A percentile compares a stretch with the other conserved stretches of the same genome.
phyloP scores from a whole-genome alignment of 2,113 vertebrate species.

The Sebastes fasciatus region DNA sequence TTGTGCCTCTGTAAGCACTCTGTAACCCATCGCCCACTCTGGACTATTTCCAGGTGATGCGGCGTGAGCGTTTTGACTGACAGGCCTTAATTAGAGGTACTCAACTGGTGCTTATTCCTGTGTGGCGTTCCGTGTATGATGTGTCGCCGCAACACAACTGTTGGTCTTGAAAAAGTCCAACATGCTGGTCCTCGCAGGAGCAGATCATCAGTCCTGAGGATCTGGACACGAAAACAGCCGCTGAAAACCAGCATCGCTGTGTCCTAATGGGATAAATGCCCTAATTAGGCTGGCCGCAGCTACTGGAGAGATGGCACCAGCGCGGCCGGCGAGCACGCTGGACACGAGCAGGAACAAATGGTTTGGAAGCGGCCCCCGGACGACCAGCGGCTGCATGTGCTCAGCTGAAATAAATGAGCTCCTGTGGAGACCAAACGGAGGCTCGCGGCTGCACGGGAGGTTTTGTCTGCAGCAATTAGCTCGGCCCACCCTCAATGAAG shows the following conservation, averaged over 20 bases:
- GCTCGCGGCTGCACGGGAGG: conserved; percentile 41
- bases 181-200: conserved; percentile 7
- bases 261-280: conserved; percentile 61
- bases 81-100: conserved; percentile 70
- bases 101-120: conserved; percentile 51
- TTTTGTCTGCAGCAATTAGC: conserved; percentile 39
- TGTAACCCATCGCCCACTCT: conserved; percentile 64
- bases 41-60: conserved; percentile 75
- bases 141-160: neutral
- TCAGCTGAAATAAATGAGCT: conserved; percentile 47
- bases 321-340: neutral
- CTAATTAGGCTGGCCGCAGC: conserved; percentile 47
- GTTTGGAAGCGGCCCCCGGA: conserved; percentile 43
- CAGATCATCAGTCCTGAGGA: conserved; percentile 6
- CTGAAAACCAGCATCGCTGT: conserved; percentile 24
- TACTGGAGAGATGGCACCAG: conserved; percentile 10
- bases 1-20: conserved; percentile 14
- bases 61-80: conserved; percentile 63
- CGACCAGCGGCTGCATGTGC: conserved; percentile 24
- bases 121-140: neutral
- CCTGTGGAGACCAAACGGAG: conserved; percentile 50
- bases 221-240: conserved; percentile 1
- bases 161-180: conserved; percentile 8
- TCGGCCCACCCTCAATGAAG: neutral
- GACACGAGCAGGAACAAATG: conserved; percentile 55